Conservation (phyloP, 1,140 invertebrate species). For the Brachionus koreanus region DNA sequence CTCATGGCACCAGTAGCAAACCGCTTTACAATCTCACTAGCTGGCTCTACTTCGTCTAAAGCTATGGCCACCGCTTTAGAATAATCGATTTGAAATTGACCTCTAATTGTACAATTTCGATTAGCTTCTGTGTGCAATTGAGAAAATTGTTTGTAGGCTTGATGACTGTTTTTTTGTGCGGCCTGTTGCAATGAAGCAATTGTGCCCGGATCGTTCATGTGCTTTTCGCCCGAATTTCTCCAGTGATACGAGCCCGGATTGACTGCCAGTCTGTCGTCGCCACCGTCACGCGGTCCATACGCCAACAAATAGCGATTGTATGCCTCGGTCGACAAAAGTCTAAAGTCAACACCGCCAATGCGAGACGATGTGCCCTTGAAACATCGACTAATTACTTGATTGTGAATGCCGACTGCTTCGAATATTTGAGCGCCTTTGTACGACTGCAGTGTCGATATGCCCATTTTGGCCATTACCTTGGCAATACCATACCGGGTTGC, state of each 20-base stretch:
- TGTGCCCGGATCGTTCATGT: conserved; percentile 82
- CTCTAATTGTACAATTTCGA: conserved; percentile 79
- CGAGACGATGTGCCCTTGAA: conserved; percentile 91
- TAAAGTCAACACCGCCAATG: conserved; percentile 86
- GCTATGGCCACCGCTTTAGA: conserved; percentile 67
- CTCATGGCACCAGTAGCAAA: conserved; percentile 79
- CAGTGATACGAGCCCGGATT: conserved; percentile 94
- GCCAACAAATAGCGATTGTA: conserved; percentile 58
- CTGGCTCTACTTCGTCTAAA: conserved; percentile 80
- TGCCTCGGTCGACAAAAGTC: conserved; percentile 76
- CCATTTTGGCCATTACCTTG: conserved; percentile 97
- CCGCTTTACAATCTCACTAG: conserved; percentile 88
- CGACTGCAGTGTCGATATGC: conserved; percentile 96
- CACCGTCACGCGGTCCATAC: conserved; percentile 50
- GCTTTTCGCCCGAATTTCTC: conserved; percentile 92
- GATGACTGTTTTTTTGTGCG: conserved; percentile 71
- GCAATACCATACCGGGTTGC: conserved; percentile 61
- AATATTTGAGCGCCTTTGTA: conserved; percentile 99
- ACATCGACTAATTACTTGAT: conserved; percentile 89
- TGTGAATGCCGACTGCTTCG: conserved; percentile 87
- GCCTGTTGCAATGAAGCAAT: conserved; percentile 59
- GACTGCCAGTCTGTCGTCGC: conserved; percentile 72
- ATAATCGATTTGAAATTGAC: conserved; percentile 79
- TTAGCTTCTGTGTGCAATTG: conserved; percentile 82
- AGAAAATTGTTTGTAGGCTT: conserved; percentile 80